Evolutionary conservation across 2,113 vertebrate genomes (phyloP), one percentile per base, ranked within the genome.

Genomic region (Blennius ocellaris): DNA sequence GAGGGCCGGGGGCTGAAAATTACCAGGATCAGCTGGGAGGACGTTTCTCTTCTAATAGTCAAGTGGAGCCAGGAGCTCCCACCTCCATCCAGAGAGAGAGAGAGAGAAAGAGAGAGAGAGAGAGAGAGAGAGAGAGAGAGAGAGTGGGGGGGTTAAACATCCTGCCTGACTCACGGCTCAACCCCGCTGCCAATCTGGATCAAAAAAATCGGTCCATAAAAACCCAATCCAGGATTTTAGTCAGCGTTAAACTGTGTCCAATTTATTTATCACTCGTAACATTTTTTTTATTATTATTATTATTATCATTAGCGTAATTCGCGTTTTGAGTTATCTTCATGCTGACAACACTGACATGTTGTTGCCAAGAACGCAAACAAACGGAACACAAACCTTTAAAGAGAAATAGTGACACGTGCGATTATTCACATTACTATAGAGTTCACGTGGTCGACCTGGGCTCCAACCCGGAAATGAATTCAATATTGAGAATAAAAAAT

Each of bases 1-100:
- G 21, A 4, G 21, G 21, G 2, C 21, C 4, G 39, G 11, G 16
- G 61, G 53, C 10, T 57, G 70, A 3, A 65, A 50, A 82, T 76
- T 48, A 87, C 61, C 69, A 65, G 67, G 57, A 86, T 78, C 67
- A 86, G 67, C 78, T 81, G 80, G 81, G 77, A 80, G 71, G 86
- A 30, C 21, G 21, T 30, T 30, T 79, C 73, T 83, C 66, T 82
- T 15, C 73, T 48, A 76, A 73, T 81, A 75, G 61, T n/a, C 73
- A 30, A 78, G 37, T 41, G 59, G 57, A 72, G 71, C 80, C 67
- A 66, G 70, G 52, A 6, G 70, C 60, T 53, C 58, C 58, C 82
- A 74, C 78, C 76, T 17, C 60, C 47, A 65, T 69, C 21, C 21
- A 69, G 21, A 30, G 21, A 30, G 21, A 30, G 21, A 30, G 21